Conservation (phyloP, 1,140 invertebrate species). For the Temnothorax longispinosus region DNA sequence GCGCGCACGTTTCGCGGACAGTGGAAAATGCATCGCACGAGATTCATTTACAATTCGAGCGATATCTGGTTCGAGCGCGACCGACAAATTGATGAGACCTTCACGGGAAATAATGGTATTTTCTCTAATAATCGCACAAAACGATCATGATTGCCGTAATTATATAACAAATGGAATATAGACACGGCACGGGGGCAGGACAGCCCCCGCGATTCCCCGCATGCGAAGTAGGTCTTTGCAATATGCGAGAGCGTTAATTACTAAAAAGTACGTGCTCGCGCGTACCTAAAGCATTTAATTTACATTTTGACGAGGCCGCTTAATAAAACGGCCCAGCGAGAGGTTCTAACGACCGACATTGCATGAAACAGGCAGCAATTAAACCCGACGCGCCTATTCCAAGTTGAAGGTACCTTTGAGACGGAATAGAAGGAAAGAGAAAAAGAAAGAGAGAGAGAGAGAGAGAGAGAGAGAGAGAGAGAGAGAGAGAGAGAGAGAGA, state of each 20-base stretch:
- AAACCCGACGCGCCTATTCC: slow-evolving; percentile 69
- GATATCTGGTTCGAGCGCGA: slow-evolving; percentile 32
- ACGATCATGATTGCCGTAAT: slow-evolving; percentile 40
- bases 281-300: slow-evolving; percentile 65
- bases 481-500: not conserved
- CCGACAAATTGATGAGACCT: slow-evolving; percentile 46
- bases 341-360: slow-evolving; percentile 52
- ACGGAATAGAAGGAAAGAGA: not conserved
- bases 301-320: slow-evolving; percentile 70
- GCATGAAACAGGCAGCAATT: slow-evolving; percentile 72
- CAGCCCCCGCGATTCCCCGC: not conserved
- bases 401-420: slow-evolving; percentile 56
- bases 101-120: slow-evolving; percentile 40
- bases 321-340: slow-evolving; percentile 55
- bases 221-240: slow-evolving; percentile 43
- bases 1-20: not conserved
- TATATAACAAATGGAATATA: slow-evolving; percentile 40
- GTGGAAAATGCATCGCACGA: slow-evolving; percentile 24
- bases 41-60: slow-evolving; percentile 45
- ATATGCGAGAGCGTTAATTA: slow-evolving; percentile 51
- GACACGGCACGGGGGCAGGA: not conserved
- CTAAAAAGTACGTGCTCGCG: slow-evolving; percentile 49
- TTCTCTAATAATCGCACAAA: slow-evolving; percentile 49
- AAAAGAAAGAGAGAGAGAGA: not conserved
- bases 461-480: not conserved